phyloP scores from a whole-genome alignment of 2,797 vertebrate genomes.

The Rhynchotus rufescens region DNA sequence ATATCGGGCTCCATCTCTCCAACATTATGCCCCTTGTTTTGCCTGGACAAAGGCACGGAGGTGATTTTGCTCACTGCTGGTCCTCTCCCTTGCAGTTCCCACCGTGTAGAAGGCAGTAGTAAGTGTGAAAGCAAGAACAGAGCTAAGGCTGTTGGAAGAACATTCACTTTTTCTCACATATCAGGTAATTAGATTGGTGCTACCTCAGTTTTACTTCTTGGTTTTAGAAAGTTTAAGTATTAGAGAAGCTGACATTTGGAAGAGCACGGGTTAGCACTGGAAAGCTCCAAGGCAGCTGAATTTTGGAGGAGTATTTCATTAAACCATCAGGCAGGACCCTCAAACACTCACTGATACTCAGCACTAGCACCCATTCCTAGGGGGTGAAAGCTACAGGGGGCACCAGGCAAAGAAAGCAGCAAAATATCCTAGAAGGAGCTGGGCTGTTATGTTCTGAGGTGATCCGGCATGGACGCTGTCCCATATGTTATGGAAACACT shows the following conservation, averaged over 20 bases:
- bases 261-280: accelerated
- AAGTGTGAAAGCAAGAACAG: background rate
- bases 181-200: background rate
- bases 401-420: background rate
- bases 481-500: background rate
- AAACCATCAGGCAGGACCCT: background rate
- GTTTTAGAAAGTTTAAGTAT: background rate
- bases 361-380: accelerated
- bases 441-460: background rate
- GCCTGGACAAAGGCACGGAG: accelerated
- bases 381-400: accelerated
- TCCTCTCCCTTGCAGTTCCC: accelerated
- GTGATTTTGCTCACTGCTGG: accelerated
- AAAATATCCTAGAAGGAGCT: background rate
- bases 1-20: accelerated
- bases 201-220: accelerated
- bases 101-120: accelerated
- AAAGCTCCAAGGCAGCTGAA: background rate
- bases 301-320: background rate
- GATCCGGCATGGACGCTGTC: accelerated
- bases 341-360: background rate
- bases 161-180: accelerated
- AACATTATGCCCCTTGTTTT: accelerated
- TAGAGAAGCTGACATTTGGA: background rate
- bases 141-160: background rate